Base-by-base conservation (phyloP, 2,797 vertebrate species). In the Oceanodroma leucorhoa region DNA sequence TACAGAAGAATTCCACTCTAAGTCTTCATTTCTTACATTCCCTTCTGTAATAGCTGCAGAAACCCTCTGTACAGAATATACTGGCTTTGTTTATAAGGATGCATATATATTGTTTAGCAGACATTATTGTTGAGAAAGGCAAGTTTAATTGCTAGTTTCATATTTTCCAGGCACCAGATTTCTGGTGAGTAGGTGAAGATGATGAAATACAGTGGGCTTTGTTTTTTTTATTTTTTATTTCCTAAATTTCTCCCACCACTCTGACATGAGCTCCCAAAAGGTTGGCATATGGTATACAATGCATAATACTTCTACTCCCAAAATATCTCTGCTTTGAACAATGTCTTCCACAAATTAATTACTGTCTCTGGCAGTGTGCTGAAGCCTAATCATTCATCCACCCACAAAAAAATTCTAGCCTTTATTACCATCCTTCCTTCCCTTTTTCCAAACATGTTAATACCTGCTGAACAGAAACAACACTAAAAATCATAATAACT, bases 251-350 rank as follows among this genome's bases (percentile, higher is more conserved):
- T 91, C 41, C 4, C 4, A 70, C 38, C 51, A 27, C 20, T 90
- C 40, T 78, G 70, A 69, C 34, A 50, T 45, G 75, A 83, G 23
- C 29, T 88, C 43, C 48, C 17, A 30, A 69, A 95, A 90, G 8
- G 58, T 4, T 94, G 70, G 36, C 34, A 24, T 70, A 54, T 2
- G 0, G 14, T 48, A 51, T 15, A 69, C 21, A 95, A 66, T 20
- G 34, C 51, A 73, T 36, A 87, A 36, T 84, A 64, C 32, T 73
- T 91, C 38, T 79, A 36, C 6, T 91, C 77, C 51, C 18, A 76
- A 94, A 94, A 92, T 93, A 94, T 51, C 93, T 89, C 77, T 83
- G 32, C 32, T 95, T 93, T 87, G 65, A 95, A 94, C 83, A 93
- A 79, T 87, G 51, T 6, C 21, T 91, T 93, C 36, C 77, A 53